Base-by-base conservation (phyloP, 2,888 invertebrate species). In the Trachelus troglodyta region DNA sequence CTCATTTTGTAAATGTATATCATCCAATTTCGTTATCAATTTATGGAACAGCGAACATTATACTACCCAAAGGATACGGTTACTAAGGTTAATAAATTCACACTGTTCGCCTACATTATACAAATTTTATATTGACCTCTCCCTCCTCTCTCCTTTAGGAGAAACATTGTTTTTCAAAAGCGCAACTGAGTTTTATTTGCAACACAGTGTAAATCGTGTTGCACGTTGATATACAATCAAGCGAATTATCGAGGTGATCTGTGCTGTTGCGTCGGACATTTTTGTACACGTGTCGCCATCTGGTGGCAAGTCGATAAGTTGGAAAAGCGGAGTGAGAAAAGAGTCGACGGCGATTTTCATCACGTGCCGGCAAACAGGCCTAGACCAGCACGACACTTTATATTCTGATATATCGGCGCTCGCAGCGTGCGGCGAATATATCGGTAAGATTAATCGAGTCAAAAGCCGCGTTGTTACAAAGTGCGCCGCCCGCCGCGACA, bases 401-500 rank as follows among this genome's bases (percentile, higher is more conserved):
- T 86, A 83, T 80, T 84, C 87, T 88, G 88, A 87, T 87, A 89
- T 88, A 89, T 89, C 86, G 88, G 87, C 83, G 87, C 84, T 83
- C 86, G 83, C 86, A 87, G 84, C 83, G 85, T 83, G 85, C 83
- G 89, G 87, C 74, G 74, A 79, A 86, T 84, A 83, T 88, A 89
- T 90, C 89, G 90, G 87, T 83, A 91, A 90, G 91, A 91, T 91
- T 91, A 91, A 91, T 91, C 91, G 91, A 91, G 89, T 89, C 89
- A 89, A 90, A 90, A 87, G 88, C 87, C 89, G 89, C 89, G 91
- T 90, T 90, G 91, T 91, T 91, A 91, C 91, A 91, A 91, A 91
- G 91, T 90, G 88, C 88, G 91, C 91, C 90, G 91, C 91, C 91
- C 89, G 89, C 88, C 88, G 89, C 88, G 89, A 89, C 88, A 87